Evolutionary conservation across 2,113 vertebrate genomes (phyloP).

Genomic region (Argyrosomus japonicus): DNA sequence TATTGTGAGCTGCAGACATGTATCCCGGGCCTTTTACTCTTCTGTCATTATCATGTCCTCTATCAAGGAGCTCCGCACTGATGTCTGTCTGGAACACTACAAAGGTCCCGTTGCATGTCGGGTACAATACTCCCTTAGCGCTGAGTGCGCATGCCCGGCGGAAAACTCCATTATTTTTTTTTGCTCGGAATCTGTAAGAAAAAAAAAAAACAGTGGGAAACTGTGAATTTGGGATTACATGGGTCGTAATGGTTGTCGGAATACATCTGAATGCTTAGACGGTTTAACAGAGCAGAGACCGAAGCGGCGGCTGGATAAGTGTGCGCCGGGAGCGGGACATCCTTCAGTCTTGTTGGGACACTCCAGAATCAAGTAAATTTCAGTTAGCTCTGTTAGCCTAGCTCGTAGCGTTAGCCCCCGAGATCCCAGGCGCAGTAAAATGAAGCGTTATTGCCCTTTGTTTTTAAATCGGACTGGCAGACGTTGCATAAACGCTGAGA

Average conservation of each 20-base stretch:
- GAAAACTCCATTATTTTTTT: conserved; percentile 91
- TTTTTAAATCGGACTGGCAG: conserved; percentile 78
- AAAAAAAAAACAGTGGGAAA: conserved; percentile 74
- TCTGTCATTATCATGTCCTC: conserved; percentile 62
- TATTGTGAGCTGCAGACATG: conserved; percentile 11
- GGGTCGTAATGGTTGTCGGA: conserved; percentile 62
- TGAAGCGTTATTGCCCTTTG: conserved; percentile 85
- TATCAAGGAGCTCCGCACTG: conserved; percentile 60
- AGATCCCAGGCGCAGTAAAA: conserved; percentile 82
- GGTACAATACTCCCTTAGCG: conserved; percentile 89
- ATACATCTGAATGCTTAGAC: conserved; percentile 31
- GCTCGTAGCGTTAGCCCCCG: conserved; percentile 68
- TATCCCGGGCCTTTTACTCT: conserved; percentile 35
- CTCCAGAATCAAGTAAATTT: conserved; percentile 81
- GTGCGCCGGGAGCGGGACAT: conserved; percentile 73
- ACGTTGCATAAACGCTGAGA: conserved; percentile 47
- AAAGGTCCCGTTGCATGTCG: conserved; percentile 86
- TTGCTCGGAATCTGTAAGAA: conserved; percentile 86
- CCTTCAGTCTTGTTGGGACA: conserved; percentile 74
- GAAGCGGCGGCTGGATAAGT: conserved; percentile 57
- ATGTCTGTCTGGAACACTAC: conserved; percentile 74
- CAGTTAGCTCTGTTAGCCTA: conserved; percentile 75
- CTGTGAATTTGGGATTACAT: conserved; percentile 75
- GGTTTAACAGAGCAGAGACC: conserved; percentile 46
- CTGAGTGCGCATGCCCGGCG: conserved; percentile 87